Evolutionary conservation across 2,888 invertebrate genomes (phyloP), one percentile per base, ranked within the genome.

Genomic region (Conus canariensis): DNA sequence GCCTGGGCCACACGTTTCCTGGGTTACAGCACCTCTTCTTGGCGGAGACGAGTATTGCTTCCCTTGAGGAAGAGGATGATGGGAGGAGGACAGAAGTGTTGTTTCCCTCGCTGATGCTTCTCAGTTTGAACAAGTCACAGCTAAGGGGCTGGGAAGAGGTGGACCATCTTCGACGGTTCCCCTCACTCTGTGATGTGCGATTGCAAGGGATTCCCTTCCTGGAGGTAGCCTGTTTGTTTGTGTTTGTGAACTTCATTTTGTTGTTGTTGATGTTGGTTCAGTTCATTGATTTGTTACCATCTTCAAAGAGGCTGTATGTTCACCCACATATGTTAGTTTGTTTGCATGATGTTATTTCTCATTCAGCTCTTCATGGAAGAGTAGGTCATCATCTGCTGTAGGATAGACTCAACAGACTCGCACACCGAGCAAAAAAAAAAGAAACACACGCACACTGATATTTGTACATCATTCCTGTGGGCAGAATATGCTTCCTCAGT

Each of bases 71-170:
- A n/a, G 86, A 86, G 16, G 67, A 74, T 90, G 91, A n/a, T 90
- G 92, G 9, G 90, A 92, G 8, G 90, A 92, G 7, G 90, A 91
- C 6, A 91, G 90, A 89, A 10, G 90, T 92, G n/a, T 88, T 96
- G 94, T 97, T 97, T 96, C 97, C 97, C 90, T 97, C 97, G 95
- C 97, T 96, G 70, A 92, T 92, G 30, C 92, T 91, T 30, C 93
- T 96, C 25, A 98, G 98, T 96, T 97, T 99, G 92, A 98, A 98
- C 96, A 98, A 98, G 93, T 98, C 98, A 45, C 97, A 98, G 88
- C 96, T 99, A 87, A 97, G 97, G 87, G 98, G 98, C 74, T 99
- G 99, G 98, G 98, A 98, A 94, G 98, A 99, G 95, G 98, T 99
- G 91, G 99, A 99, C 95, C 97, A 98, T 93, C 97, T 99, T 93